Evolutionary conservation across 2,888 invertebrate genomes (phyloP).

Genomic region (Anoplius nigerrimus): DNA sequence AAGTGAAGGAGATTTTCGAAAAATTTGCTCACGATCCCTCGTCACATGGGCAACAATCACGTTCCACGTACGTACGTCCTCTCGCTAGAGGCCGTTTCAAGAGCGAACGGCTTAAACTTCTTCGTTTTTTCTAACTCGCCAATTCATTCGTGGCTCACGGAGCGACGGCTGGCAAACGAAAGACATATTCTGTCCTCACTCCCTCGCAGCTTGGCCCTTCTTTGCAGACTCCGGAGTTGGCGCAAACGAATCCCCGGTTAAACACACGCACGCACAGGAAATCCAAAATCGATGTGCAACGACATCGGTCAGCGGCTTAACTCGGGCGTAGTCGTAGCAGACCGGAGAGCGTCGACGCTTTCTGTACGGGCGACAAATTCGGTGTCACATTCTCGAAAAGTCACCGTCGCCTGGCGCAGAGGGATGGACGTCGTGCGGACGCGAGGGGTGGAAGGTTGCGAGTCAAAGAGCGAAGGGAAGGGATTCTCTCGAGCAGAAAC

Average conservation of each 20-base stretch:
- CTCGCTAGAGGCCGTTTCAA: no score
- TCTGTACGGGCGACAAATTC: conserved; percentile 51
- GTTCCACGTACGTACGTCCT: no score
- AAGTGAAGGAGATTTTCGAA: no score
- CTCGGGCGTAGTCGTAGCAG: conserved; percentile 36
- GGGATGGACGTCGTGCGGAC: background rate
- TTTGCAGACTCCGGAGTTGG: conserved; percentile 29
- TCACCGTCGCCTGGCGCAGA: conserved; percentile 30
- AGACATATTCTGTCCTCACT: conserved; percentile 29
- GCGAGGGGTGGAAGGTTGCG: conserved; percentile 30
- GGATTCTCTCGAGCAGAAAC: background rate
- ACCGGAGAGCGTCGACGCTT: conserved; percentile 34
- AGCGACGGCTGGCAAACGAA: conserved; percentile 14
- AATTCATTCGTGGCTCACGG: background rate
- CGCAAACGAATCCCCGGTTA: conserved; percentile 17
- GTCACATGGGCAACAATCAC: no score
- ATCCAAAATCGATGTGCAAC: conserved; percentile 48
- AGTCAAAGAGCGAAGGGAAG: conserved; percentile 36
- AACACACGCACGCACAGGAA: conserved; percentile 40
- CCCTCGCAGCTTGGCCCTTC: conserved; percentile 13
- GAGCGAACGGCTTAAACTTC: no score
- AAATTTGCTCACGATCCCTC: no score
- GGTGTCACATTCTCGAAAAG: conserved; percentile 52
- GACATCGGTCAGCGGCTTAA: conserved; percentile 46
- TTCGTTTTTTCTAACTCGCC: background rate